These are phyloP conservation scores for Corydoras sp. DNA, from an alignment of 2,113 vertebrate species.

Conservation along the genomic window DNA sequence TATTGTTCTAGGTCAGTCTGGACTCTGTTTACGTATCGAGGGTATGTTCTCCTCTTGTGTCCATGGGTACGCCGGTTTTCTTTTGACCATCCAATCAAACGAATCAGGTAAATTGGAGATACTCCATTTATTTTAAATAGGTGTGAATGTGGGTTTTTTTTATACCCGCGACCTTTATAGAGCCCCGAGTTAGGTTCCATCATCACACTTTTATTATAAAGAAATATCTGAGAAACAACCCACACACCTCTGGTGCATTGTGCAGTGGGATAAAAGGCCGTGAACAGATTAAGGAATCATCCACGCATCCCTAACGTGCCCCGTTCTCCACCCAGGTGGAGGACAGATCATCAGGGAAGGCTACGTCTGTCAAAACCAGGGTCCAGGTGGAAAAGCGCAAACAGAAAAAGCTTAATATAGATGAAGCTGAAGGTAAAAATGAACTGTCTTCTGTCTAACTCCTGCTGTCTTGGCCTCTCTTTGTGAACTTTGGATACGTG, in stretches of 20 bases:
- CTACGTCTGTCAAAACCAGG: constrained; percentile 86
- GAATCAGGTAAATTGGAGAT: too few species aligned
- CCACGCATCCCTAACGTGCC: constrained; percentile 53
- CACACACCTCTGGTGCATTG: not conserved
- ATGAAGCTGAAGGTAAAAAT: constrained; percentile 96
- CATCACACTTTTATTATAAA: too few species aligned
- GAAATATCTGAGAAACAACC: too few species aligned
- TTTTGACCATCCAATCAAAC: too few species aligned
- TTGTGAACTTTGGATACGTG: constrained; percentile 6
- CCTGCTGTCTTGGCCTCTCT: constrained; percentile 32
- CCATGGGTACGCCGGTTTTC: too few species aligned
- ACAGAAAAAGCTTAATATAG: constrained; percentile 98
- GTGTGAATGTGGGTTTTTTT: too few species aligned
- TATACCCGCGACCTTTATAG: too few species aligned
- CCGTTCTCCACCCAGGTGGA: constrained; percentile 81
- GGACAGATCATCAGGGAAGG: constrained; percentile 87
- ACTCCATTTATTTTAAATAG: too few species aligned
- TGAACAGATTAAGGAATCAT: constrained; percentile 30
- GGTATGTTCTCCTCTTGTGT: too few species aligned
- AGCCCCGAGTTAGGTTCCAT: too few species aligned
- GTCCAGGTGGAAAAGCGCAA: constrained; percentile 86
- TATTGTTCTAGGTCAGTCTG: too few species aligned
- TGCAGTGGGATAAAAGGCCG: constrained; percentile 21
- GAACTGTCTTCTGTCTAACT: constrained; percentile 4
- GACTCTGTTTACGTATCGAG: too few species aligned